Evolutionary conservation across 2,113 vertebrate genomes (phyloP), one percentile per base, ranked within the genome.

Genomic region (Tetraodon nigroviridis): DNA sequence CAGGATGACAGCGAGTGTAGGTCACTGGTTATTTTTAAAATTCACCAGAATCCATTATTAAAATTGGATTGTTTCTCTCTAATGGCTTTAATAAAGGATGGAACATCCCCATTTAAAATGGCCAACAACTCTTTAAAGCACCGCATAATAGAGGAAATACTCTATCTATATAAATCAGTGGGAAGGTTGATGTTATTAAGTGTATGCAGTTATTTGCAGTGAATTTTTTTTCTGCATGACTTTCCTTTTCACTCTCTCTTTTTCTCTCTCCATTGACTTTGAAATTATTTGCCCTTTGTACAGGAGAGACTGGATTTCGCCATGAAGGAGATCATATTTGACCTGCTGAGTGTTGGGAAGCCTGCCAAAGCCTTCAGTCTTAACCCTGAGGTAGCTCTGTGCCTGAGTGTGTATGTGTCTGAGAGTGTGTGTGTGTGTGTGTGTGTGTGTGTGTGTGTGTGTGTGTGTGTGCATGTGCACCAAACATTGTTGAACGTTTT

Each of bases 291-390:
- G 51, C 55, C 12, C 19, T 81, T 58, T 46, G 65, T 82, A 67
- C 71, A 99, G 97, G 96, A 98, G 80, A 92, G 93, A 67, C 92
- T 99, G 74, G 97, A 99, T 91, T 99, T 98, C 79, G 95, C 96
- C 52, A 99, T 98, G 97, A 98, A 98, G 84, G 97, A 99, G 91
- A 98, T 98, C 69, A 98, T 99, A 81, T 98, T 95, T 89, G 97
- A 99, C 82, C 93, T 99, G 69, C 91, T 98, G 74, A 95, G 93
- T 85, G 96, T 98, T 55, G 96, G 96, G 79, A 99, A 98, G 83
- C 93, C 95, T 75, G 93, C 95, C 68, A 99, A 98, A 90, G 96
- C 97, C 63, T 98, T 99, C 89, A 98, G 94, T 90, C 94, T 99
- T 76, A 98, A 97, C 67, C 97, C 97, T 65, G 97, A 99, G 97